Evolutionary conservation across 2,113 vertebrate genomes (phyloP), one percentile per base, ranked within the genome.

Genomic region (Mirounga angustirostris): DNA sequence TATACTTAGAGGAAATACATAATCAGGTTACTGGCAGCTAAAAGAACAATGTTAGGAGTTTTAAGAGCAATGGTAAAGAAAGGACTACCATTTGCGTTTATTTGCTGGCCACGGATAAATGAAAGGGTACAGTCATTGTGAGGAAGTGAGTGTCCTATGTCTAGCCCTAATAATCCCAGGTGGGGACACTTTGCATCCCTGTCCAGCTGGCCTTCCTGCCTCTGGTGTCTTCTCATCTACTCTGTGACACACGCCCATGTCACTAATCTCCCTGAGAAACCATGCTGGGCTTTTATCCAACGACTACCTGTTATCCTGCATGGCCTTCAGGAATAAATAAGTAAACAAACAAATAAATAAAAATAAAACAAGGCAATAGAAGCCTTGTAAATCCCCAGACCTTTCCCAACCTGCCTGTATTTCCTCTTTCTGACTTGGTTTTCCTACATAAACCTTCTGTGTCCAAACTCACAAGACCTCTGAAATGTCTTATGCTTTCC

Each of bases 351-450:
- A 96, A 54, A 67, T 9, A 76, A 30, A 67, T 33, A 67, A 26
- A 89, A 89, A 40, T 7, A 80, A 92, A 91, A 86, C 50, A 94
- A 92, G 83, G 36, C 19, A 36, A 22, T 56, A 56, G 89, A 80
- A 61, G n/a, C 12, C n/a, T 28, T 15, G 7, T 59, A 50, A 24
- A 30, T 67, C 83, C n/a, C 56, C 61, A 86, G 54, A 79, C 36
- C 46, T 59, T 74, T n/a, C 74, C 33, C 2, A 4, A 7, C 73
- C 79, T 71, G 50, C 21, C 46, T 96, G 5, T 22, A 59, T 13
- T 36, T 33, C 26, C 40, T 52, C 50, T 63, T 90, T 81, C 24
- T 33, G 43, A 95, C 50, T 69, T 71, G 22, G 74, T 81, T 96
- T 92, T 93, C 33, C 30, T 46, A 82, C n/a, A 22, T 65, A 83